Evolutionary conservation across 2,797 vertebrate genomes (phyloP).

Genomic region (Streptopelia turtur): DNA sequence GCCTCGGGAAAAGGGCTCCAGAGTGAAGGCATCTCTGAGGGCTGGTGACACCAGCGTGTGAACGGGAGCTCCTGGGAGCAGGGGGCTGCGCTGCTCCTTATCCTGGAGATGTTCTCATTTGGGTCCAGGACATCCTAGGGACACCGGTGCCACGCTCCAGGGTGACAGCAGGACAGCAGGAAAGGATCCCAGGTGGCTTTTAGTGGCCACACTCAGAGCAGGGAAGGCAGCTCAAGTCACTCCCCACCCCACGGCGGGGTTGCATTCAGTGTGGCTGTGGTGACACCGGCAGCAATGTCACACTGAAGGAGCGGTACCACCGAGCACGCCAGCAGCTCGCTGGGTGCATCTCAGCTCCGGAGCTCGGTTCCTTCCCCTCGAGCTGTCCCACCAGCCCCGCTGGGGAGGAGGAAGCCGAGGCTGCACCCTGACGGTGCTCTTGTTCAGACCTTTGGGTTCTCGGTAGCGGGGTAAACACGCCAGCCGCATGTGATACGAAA

Average conservation of each 20-base stretch:
- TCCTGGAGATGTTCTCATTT: background rate
- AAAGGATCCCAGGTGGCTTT: background rate
- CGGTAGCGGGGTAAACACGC: fast-evolving
- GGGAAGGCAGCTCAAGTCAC: background rate
- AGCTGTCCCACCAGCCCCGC: fast-evolving
- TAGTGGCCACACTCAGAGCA: fast-evolving
- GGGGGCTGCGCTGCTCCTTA: fast-evolving
- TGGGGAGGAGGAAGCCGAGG: background rate
- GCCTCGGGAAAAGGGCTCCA: background rate
- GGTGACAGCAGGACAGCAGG: fast-evolving
- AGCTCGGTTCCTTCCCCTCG: background rate
- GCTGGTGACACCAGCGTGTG: fast-evolving
- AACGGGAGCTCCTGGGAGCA: background rate
- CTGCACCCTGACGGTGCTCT: background rate
- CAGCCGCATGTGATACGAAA: background rate
- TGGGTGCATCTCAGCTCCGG: fast-evolving
- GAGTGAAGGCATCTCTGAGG: background rate
- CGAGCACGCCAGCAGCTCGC: fast-evolving
- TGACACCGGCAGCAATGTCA: fast-evolving
- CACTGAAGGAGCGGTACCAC: fast-evolving
- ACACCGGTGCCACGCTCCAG: fast-evolving
- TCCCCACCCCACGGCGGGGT: fast-evolving
- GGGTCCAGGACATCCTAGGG: background rate
- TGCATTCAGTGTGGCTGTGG: background rate
- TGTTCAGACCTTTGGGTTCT: background rate